Evolutionary conservation across 2,113 vertebrate genomes (phyloP), one percentile per base, ranked within the genome.

Genomic region (Phocoena phocoena): DNA sequence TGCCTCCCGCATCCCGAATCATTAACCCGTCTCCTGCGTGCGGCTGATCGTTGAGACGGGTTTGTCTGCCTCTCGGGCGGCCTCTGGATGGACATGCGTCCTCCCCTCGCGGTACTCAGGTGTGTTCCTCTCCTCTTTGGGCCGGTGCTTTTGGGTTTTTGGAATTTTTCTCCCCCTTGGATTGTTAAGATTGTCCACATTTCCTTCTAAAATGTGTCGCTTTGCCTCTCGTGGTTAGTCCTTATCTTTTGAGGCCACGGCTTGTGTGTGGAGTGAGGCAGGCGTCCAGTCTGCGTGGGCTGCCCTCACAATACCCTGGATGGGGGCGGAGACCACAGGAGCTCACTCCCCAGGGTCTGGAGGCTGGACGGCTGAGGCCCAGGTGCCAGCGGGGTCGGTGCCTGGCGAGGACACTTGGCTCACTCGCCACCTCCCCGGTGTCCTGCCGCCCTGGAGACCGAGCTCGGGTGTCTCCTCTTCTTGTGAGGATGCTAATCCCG

Each of bases 11-110:
- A 17, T 26, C 44, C 55, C 21, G 18, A 73, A 26, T 26, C 14
- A 6, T 6, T 3, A 2, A 17, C 5, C 58, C 8, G 3, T 41
- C 31, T 18, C n/a, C 0, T 13, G 33, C 50, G 31, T 26, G 44
- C 0, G 3, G 65, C 83, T 12, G 63, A 36, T 7, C 4, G 11
- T 2, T 1, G 14, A 55, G 47, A 18, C 6, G 0, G 31, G 50
- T 8, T 31, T 21, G 44, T 38, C 60, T 38, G 17, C 25, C 60
- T 47, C 18, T 28, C 3, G 0, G 0, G 0, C 12, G 50, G 18
- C 50, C 47, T 33, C 28, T 33, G 63, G 36, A 10, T 44, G 89
- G n/a, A 55, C 26, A 2, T 8, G 1, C 1, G 0, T 25, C 23
- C 50, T 36, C 4, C 2, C 36, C 77, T 65, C 15, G 21, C 0